These are phyloP conservation scores for Eremophila alpestris DNA, from an alignment of 2,797 vertebrate genomes.

Conservation along the genomic window DNA sequence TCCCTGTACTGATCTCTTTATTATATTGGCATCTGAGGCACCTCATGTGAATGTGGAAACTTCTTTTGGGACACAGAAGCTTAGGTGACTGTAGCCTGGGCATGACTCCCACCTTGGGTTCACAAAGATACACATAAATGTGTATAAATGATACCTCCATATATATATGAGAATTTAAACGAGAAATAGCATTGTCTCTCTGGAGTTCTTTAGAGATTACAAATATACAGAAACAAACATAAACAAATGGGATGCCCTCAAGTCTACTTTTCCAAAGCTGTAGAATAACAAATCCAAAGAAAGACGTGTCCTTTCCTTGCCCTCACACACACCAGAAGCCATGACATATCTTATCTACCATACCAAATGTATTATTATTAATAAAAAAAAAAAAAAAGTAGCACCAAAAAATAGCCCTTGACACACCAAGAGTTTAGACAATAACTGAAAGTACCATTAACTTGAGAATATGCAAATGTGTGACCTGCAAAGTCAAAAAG, in stretches of 20 bases:
- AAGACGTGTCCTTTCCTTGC: neutral
- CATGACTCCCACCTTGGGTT: neutral
- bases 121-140: neutral
- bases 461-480: neutral
- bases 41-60: rapidly evolving
- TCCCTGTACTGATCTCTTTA: neutral
- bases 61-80: neutral
- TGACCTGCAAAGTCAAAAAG: neutral
- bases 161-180: neutral
- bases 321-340: neutral
- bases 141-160: neutral
- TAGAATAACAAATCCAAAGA: neutral
- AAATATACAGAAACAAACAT: neutral
- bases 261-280: neutral
- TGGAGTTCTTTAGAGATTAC: neutral
- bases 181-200: neutral
- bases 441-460: neutral
- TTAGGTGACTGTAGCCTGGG: neutral
- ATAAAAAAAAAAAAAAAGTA: neutral
- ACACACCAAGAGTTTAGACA: neutral
- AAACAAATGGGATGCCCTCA: neutral
- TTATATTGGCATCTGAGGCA: neutral
- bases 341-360: neutral
- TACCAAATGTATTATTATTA: neutral
- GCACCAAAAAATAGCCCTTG: neutral